A percentile compares a stretch with the other conserved stretches of the same genome.
Conservation (phyloP, 2,888 invertebrate species). For the Trypoxylon attenuatum region DNA sequence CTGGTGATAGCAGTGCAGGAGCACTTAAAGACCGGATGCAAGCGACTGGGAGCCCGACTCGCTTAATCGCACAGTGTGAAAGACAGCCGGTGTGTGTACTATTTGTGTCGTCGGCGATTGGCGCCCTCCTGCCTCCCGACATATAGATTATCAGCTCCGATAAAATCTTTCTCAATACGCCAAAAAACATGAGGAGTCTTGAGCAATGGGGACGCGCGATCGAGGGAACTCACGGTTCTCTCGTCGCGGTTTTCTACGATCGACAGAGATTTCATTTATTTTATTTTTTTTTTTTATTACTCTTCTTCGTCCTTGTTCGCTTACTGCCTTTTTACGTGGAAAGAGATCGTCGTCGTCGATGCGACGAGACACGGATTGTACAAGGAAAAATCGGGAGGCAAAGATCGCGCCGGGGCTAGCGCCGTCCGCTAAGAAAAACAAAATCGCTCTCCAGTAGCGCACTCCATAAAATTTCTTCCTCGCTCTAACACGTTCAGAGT, state of each 20-base stretch:
- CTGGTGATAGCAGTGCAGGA: too few relatives aligned
- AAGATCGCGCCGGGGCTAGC: constrained; percentile 12
- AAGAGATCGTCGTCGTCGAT: not conserved
- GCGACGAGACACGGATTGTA: too few relatives aligned
- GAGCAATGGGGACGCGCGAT: not conserved
- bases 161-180: constrained; percentile 5
- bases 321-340: not conserved
- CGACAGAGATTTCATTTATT: not conserved
- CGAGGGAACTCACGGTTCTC: too few relatives aligned
- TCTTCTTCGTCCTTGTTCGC: not conserved
- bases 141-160: constrained; percentile 16
- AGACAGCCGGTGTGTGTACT: constrained; percentile 70
- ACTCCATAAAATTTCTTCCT: constrained; percentile 59
- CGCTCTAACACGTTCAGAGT: constrained; percentile 54
- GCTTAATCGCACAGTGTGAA: constrained; percentile 67
- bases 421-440: constrained; percentile 52
- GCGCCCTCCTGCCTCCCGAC: constrained; percentile 51
- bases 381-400: constrained; percentile 34
- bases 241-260: not conserved
- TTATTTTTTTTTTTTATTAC: not conserved
- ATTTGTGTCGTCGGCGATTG: constrained; percentile 59
- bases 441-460: constrained; percentile 68
- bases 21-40: too few relatives aligned
- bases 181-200: not conserved
- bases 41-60: constrained; percentile 61